Percentiles rank a stretch among this genome's conserved stretches.
phyloP scores from a whole-genome alignment of 1,140 invertebrate genomes.

The Drosophila neocordata region DNA sequence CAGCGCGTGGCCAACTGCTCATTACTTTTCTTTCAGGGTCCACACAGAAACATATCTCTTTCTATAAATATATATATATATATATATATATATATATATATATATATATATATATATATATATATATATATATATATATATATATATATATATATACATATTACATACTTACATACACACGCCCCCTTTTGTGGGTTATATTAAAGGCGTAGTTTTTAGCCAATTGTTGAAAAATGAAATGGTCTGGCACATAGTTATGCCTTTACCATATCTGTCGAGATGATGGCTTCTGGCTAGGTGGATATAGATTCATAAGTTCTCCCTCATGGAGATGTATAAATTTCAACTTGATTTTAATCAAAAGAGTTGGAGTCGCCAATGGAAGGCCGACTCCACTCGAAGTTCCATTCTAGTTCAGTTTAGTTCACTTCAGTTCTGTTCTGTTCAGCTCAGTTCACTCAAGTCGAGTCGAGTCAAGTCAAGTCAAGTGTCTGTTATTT shows the following conservation, averaged over 20 bases:
- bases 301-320: slow-evolving; percentile 22
- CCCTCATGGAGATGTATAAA: slow-evolving; percentile 46
- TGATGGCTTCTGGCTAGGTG: slow-evolving; percentile 56
- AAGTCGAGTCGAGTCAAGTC: slow-evolving; percentile 1
- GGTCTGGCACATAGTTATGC: slow-evolving; percentile 75
- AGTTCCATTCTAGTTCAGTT: slow-evolving; percentile 3
- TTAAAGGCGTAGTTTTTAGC: slow-evolving; percentile 67
- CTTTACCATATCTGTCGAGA: slow-evolving; percentile 47
- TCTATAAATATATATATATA: neutral
- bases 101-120: slow-evolving; percentile 34
- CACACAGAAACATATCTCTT: neutral
- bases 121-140: slow-evolving; percentile 24
- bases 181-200: slow-evolving; percentile 43
- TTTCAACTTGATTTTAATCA: slow-evolving; percentile 65
- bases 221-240: slow-evolving; percentile 81
- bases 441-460: neutral
- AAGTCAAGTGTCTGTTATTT: slow-evolving; percentile 73
- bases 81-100: slow-evolving; percentile 30
- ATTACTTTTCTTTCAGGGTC: slow-evolving; percentile 67
- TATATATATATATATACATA: slow-evolving; percentile 28
- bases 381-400: neutral
- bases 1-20: slow-evolving; percentile 77
- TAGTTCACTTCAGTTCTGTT: too few species aligned
- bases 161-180: slow-evolving; percentile 28
- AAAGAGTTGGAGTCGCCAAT: slow-evolving; percentile 32